phyloP scores from a whole-genome alignment of 2,797 vertebrate genomes.

The Eurystomus glaucurus region DNA sequence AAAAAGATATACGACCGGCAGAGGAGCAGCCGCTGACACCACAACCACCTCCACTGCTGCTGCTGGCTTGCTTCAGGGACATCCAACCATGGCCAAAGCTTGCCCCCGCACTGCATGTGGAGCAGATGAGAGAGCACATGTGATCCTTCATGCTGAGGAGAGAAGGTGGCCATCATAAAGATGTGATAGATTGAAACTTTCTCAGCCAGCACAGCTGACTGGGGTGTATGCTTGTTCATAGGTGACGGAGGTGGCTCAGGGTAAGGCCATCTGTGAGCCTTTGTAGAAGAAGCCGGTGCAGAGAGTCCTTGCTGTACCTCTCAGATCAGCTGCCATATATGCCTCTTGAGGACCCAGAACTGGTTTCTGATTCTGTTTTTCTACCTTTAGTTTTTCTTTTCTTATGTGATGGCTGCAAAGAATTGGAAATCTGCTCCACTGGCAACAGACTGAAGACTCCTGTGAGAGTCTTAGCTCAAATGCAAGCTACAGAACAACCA shows the following conservation, averaged over 20 bases:
- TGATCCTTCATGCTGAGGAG: background rate
- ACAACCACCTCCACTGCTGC: background rate
- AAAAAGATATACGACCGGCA: background rate
- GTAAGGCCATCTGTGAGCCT: constrained; percentile 18
- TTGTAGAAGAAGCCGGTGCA: background rate
- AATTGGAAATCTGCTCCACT: constrained; percentile 11
- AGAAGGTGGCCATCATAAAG: background rate
- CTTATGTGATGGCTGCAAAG: background rate
- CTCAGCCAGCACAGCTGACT: background rate
- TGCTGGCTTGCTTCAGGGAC: background rate
- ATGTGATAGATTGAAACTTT: background rate
- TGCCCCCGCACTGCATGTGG: accelerated
- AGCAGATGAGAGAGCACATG: accelerated
- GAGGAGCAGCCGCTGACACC: background rate
- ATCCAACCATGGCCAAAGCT: background rate
- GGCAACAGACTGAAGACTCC: background rate
- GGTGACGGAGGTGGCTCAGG: background rate
- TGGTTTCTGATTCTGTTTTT: background rate
- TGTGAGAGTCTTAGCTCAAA: constrained; percentile 9
- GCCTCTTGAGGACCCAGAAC: background rate
- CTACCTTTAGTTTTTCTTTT: background rate
- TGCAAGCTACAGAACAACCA: background rate
- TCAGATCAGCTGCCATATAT: constrained; percentile 11
- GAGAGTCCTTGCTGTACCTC: background rate
- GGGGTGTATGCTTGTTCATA: background rate